phyloP scores from a whole-genome alignment of 2,797 vertebrate genomes.

The Discoglossus pictus region DNA sequence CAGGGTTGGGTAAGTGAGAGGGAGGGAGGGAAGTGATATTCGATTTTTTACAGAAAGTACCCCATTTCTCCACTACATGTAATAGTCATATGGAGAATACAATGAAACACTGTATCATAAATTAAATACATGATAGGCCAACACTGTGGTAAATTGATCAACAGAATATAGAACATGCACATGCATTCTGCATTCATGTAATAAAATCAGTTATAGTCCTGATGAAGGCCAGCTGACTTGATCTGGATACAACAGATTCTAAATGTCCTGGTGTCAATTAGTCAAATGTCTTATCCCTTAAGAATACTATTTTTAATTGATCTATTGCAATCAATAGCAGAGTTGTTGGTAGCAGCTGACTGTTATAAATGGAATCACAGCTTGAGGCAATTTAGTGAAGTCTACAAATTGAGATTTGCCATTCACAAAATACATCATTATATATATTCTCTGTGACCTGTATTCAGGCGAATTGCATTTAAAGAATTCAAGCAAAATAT shows the following conservation, averaged over 20 bases:
- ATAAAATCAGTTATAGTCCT: constrained; percentile 8
- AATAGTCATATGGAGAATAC: no score
- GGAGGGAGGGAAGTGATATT: no score
- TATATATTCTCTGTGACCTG: no score
- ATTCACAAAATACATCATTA: not conserved
- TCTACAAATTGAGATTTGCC: not conserved
- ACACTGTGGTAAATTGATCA: constrained; percentile 3
- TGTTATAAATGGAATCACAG: not conserved
- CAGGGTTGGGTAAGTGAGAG: no score
- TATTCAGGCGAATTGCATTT: no score
- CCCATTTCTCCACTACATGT: no score
- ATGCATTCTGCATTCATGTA: constrained; percentile 13
- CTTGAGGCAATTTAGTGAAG: not conserved
- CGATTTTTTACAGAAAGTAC: no score
- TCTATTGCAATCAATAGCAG: constrained; percentile 9
- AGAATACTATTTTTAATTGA: constrained; percentile 12
- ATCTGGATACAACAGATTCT: not conserved
- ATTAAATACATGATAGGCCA: not conserved
- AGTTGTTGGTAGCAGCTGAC: constrained; percentile 8
- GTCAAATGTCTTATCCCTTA: constrained; percentile 10
- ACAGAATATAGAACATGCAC: not conserved
- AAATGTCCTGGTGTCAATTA: constrained; percentile 6
- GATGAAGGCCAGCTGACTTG: constrained; percentile 17
- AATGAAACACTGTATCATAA: no score
- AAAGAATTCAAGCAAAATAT: no score